Base-by-base conservation (phyloP, 1,140 invertebrate genomes). In the Zaprionus nigranus region DNA sequence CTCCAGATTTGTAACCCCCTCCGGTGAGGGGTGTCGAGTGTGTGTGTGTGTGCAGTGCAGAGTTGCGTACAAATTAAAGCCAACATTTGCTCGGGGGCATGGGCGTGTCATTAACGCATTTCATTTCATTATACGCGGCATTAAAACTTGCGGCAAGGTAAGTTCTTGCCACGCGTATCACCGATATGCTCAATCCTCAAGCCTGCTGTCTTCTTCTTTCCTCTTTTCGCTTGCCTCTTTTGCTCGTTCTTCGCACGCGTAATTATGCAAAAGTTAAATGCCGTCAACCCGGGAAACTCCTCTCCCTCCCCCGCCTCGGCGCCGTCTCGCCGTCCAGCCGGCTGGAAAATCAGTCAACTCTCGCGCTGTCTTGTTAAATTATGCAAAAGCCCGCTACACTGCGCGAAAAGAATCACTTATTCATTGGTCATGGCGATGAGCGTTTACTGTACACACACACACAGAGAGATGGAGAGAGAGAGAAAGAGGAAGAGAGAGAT, bases 221-320 rank as follows among this genome's bases (percentile, higher is more conserved):
- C 1, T 24, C 13, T 38, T 51, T n/a, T 51, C 17, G 24, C 17
- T 54, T 54, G 4, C n/a, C 28, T 36, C 64, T 30, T 43, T 24
- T 2, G 11, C 57, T 67, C 15, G 72, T 68, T 69, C 70, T 88
- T 76, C 71, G 84, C 90, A 84, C 81, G 73, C 85, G 66, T 84
- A 88, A 88, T 88, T 88, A 90, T 88, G 81, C 84, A 84, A 79
- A 90, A 88, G 81, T 88, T 88, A 90, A 88, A 76, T 58, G 78
- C 71, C 68, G 51, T 54, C 81, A 65, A 34, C 40, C 24, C 28
- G 20, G 24, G 71, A 56, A 59, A 57, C 28, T 59, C 34, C 36
- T 43, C 59, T 40, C 11, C 13, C 17, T 3, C 17, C 60, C n/a
- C 49, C 20, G 5, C 62, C 20, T 12, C 49, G 67, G 49, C 51